A percentile compares a stretch with the other conserved stretches of the same genome.
These are phyloP conservation scores for Cynaeus angustus DNA, from an alignment of 2,888 invertebrate genomes.

Conservation along the genomic window DNA sequence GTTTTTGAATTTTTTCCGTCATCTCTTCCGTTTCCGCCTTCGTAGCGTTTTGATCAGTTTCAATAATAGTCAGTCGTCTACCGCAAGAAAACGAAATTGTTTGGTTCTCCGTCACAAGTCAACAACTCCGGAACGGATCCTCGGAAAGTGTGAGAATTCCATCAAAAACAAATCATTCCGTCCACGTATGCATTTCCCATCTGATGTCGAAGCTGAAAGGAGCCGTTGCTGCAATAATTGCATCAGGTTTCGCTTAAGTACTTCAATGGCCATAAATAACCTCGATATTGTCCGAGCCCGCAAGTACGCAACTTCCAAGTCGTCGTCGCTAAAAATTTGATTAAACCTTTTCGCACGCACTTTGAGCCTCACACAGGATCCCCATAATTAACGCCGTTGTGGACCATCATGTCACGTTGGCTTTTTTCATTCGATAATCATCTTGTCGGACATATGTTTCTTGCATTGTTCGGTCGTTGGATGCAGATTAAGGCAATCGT, in stretches of 20 bases:
- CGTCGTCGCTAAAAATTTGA: neutral
- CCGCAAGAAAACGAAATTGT: neutral
- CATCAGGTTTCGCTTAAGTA: conserved; percentile 4
- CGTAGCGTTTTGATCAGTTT: neutral
- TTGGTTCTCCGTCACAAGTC: neutral
- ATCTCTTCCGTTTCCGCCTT: neutral
- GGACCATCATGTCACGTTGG: conserved; percentile 39
- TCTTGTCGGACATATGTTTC: conserved; percentile 49
- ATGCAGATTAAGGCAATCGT: conserved; percentile 45
- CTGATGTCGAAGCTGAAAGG: neutral
- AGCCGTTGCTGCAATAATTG: neutral
- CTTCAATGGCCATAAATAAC: conserved; percentile 2
- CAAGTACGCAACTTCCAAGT: neutral
- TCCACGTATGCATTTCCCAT: neutral
- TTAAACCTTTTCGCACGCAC: conserved; percentile 4
- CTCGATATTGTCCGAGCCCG: neutral
- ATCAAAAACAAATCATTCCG: neutral
- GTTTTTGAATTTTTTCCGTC: neutral
- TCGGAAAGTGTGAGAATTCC: conserved; percentile 2
- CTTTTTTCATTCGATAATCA: conserved; percentile 39
- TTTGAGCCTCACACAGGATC: conserved; percentile 12
- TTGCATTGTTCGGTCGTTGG: conserved; percentile 43
- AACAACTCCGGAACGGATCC: neutral
- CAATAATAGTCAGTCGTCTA: neutral
- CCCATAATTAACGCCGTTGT: conserved; percentile 34